Conservation (phyloP, 2,797 vertebrate genomes). For the Darevskia nairensis region DNA sequence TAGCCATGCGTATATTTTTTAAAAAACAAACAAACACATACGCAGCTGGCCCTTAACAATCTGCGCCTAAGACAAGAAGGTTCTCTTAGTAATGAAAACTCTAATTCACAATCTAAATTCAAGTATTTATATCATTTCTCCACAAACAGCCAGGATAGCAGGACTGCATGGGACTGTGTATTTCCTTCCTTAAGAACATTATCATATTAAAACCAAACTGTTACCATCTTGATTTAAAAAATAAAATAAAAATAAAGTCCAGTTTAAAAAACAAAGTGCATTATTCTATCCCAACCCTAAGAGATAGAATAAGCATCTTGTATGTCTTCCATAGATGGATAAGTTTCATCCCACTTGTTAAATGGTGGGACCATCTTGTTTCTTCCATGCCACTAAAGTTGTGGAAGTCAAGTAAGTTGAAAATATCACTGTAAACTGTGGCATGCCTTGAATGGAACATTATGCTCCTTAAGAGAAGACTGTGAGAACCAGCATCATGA, state of each 20-base stretch:
- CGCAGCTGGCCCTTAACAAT: neutral
- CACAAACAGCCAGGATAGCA: conserved; percentile 9
- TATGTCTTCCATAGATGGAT: conserved; percentile 62
- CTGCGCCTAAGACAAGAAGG: conserved; percentile 9
- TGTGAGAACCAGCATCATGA: conserved; percentile 83
- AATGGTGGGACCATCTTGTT: conserved; percentile 41
- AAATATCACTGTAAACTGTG: conserved; percentile 69
- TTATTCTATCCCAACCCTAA: conserved; percentile 68
- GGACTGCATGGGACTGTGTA: conserved; percentile 38
- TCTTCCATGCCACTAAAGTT: conserved; percentile 48
- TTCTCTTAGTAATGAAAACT: conserved; percentile 22
- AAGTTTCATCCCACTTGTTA: conserved; percentile 54
- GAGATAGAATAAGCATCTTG: conserved; percentile 64
- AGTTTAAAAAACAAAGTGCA: conserved; percentile 79
- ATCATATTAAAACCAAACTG: conserved; percentile 51
- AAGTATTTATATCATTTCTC: conserved; percentile 42
- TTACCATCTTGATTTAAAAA: conserved; percentile 55
- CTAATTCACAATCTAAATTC: conserved; percentile 20
- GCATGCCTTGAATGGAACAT: conserved; percentile 35
- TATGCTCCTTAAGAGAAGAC: conserved; percentile 28
- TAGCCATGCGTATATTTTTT: conserved; percentile 4
- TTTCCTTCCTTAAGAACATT: conserved; percentile 53
- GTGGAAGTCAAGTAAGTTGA: conserved; percentile 62
- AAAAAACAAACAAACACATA: neutral
- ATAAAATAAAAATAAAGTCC: conserved; percentile 46